Percentiles rank a stretch among this genome's conserved stretches.
These are phyloP conservation scores for Geotrupes spiniger DNA, from an alignment of 2,888 invertebrate genomes.

Conservation along the genomic window DNA sequence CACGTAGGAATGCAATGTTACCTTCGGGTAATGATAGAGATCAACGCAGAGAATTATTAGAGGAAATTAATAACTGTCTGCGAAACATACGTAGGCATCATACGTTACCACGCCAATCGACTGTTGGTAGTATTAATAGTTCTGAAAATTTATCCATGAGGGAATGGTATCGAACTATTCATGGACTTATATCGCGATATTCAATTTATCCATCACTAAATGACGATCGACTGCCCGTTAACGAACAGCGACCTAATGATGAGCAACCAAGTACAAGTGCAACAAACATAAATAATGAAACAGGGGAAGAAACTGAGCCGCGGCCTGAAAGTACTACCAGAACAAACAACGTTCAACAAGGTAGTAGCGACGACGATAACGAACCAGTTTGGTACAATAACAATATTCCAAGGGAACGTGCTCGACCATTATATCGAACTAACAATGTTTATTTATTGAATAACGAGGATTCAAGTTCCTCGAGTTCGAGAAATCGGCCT, in stretches of 20 bases:
- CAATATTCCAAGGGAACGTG: conserved; percentile 13
- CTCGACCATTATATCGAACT: conserved; percentile 26
- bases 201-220: not conserved
- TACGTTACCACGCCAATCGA: conserved; percentile 7
- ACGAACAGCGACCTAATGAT: not conserved
- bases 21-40: conserved; percentile 35
- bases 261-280: conserved; percentile 7
- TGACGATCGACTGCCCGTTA: not conserved
- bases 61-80: conserved; percentile 31
- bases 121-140: conserved; percentile 1
- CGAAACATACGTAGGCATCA: conserved; percentile 29
- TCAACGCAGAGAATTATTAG: conserved; percentile 29
- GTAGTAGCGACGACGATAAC: conserved; percentile 31
- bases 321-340: not conserved
- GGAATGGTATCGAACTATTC: conserved; percentile 32
- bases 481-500: conserved; percentile 16
- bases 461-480: conserved; percentile 24
- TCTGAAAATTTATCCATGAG: conserved; percentile 23
- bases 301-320: conserved; percentile 13
- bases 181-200: conserved; percentile 29
- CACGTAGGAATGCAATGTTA: conserved; percentile 41
- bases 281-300: conserved; percentile 18
- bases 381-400: conserved; percentile 25
- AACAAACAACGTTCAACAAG: conserved; percentile 19
- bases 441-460: conserved; percentile 29